Conservation (phyloP, 2,888 invertebrate genomes). For the Elegia similella region DNA sequence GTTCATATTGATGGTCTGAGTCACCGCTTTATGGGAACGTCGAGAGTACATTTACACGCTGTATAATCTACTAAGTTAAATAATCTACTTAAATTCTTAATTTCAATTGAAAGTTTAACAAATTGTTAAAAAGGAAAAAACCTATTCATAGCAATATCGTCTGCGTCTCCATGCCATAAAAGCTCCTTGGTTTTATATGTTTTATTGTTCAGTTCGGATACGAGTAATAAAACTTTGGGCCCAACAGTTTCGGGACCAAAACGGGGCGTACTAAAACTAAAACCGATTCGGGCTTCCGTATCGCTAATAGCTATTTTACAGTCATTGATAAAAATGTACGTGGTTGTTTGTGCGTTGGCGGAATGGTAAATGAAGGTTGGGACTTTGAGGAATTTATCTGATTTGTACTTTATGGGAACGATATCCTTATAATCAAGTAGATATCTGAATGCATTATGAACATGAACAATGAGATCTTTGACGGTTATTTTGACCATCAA, state of each 20-base stretch:
- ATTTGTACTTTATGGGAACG: neutral
- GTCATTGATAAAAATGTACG: slow-evolving; percentile 10
- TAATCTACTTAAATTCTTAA: too few species aligned
- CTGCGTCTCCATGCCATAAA: neutral
- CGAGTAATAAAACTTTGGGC: slow-evolving; percentile 4
- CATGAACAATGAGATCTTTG: too few species aligned
- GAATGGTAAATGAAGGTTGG: neutral
- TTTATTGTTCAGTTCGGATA: slow-evolving; percentile 3
- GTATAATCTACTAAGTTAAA: too few species aligned
- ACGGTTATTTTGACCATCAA: too few species aligned
- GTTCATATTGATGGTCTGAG: too few species aligned
- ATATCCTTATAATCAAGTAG: neutral
- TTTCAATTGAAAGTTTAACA: too few species aligned
- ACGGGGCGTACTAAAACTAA: slow-evolving; percentile 2
- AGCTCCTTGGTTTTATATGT: neutral
- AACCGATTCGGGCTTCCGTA: slow-evolving; percentile 3
- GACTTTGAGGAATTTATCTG: neutral
- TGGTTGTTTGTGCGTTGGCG: neutral
- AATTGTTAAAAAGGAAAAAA: too few species aligned
- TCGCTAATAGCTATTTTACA: slow-evolving; percentile 6
- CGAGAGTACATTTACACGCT: too few species aligned
- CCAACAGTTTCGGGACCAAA: slow-evolving; percentile 6
- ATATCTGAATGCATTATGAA: too few species aligned
- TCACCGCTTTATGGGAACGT: too few species aligned
- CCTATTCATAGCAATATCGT: neutral